Percentiles rank a stretch among this genome's conserved stretches.
Conservation (phyloP, 2,113 vertebrate genomes). For the Plotosus lineatus region DNA sequence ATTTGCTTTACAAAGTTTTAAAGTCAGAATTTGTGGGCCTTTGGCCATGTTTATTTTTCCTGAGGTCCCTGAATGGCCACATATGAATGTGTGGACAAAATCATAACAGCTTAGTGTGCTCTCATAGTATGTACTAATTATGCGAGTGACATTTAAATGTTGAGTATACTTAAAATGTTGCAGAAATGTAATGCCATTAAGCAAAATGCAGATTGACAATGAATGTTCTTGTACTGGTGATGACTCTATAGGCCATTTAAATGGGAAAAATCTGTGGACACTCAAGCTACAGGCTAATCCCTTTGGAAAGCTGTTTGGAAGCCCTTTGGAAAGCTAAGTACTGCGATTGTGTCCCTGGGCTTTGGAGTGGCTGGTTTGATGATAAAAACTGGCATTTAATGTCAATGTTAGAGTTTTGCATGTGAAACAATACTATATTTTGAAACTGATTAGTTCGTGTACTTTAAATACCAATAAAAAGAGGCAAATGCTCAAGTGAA, state of each 20-base stretch:
- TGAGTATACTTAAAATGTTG: conserved; percentile 13
- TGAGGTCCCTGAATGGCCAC: conserved; percentile 13
- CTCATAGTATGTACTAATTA: conserved; percentile 33
- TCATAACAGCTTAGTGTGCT: conserved; percentile 33
- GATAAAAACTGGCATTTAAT: conserved; percentile 7
- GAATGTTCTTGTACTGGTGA: conserved; percentile 17
- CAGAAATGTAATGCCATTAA: conserved; percentile 30
- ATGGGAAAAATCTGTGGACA: conserved; percentile 15
- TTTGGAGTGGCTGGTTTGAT: background rate
- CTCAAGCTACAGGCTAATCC: conserved; percentile 30
- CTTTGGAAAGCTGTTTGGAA: conserved; percentile 37
- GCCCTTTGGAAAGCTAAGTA: conserved; percentile 33
- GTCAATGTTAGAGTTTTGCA: background rate
- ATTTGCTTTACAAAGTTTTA: conserved; percentile 51
- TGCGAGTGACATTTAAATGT: conserved; percentile 42
- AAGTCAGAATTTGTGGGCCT: conserved; percentile 28
- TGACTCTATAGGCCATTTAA: conserved; percentile 16
- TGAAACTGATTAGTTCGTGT: background rate
- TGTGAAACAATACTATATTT: background rate
- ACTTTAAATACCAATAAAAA: background rate
- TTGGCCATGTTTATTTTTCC: conserved; percentile 1
- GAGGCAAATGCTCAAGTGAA: background rate
- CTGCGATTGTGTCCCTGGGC: background rate
- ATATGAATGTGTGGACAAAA: conserved; percentile 36
- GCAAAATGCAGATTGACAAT: conserved; percentile 11